These are phyloP conservation scores for Drosophila bocqueti DNA, from an alignment of 1,140 invertebrate species.

Conservation along the genomic window DNA sequence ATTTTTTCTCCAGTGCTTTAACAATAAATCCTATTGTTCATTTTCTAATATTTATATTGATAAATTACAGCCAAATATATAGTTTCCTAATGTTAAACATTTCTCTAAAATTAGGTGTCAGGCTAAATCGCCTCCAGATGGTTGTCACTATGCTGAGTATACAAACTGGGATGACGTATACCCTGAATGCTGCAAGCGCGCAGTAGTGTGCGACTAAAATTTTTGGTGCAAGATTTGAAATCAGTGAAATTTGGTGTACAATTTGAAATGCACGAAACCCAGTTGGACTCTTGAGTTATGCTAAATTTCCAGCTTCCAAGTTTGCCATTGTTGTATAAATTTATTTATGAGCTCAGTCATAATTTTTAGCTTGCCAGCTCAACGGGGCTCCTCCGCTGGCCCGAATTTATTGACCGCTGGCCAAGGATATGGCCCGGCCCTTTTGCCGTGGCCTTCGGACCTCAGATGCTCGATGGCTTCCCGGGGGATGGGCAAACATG, in stretches of 20 bases:
- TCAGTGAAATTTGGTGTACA: too few relatives aligned
- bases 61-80: too few relatives aligned
- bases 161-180: conserved; percentile 25
- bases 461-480: conserved; percentile 29
- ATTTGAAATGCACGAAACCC: background rate
- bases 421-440: conserved; percentile 15
- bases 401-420: conserved; percentile 32
- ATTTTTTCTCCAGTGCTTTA: background rate
- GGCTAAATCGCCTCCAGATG: conserved; percentile 2
- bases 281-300: background rate
- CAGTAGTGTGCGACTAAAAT: conserved; percentile 42
- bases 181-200: conserved; percentile 50
- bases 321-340: background rate
- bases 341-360: conserved; percentile 11
- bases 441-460: conserved; percentile 30
- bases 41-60: too few relatives aligned
- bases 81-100: background rate
- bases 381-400: conserved; percentile 6
- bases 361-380: conserved; percentile 6
- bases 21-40: background rate
- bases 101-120: conserved; percentile 37
- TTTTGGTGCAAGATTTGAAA: background rate
- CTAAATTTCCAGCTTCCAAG: conserved; percentile 6
- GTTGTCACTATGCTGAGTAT: conserved; percentile 30
- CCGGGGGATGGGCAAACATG: conserved; percentile 27